Evolutionary conservation across 2,797 vertebrate genomes (phyloP), one percentile per base, ranked within the genome.

Genomic region (Epinephelus malabaricus): DNA sequence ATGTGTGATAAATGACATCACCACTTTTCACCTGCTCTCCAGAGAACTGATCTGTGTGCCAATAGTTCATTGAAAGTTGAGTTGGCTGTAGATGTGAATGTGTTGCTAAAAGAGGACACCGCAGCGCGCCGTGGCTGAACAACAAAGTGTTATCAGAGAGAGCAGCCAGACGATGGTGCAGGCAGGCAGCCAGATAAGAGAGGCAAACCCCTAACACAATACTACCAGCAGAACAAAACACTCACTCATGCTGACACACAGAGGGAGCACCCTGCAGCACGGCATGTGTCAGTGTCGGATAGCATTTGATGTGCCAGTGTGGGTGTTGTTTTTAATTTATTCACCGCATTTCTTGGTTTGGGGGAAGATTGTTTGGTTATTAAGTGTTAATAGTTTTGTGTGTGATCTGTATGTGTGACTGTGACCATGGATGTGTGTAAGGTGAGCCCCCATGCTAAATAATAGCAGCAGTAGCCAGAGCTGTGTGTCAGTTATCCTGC

Each of bases 111-210:
- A 66, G 53, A 62, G 64, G 78, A 69, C 51, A 65, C 49, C 18
- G 3, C 69, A 63, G 27, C 2, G 5, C n/a, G 3, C 46, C 8
- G 30, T 6, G 50, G 58, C 59, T 23, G 11, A 62, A 76, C 55
- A 82, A 62, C 73, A 79, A 23, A 61, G 74, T 25, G 84, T 88
- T 88, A 92, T 88, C 88, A 59, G 84, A 69, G 21, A 1, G 65
- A 60, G 79, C 88, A 86, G 83, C 69, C 81, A 67, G 82, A 74
- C 80, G 2, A 15, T 54, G 74, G 71, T 15, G 66, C 60, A 61
- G 68, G 82, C 88, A 61, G 81, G 58, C 72, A 2, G 66, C 40
- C 85, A 76, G 83, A 89, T 87, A 85, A 87, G 62, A 82, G 68
- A 23, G 6, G 49, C 73, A 56, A 65, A 70, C 47, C 81, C 61